Evolutionary conservation across 2,113 vertebrate genomes (phyloP).

Genomic region (Nestor notabilis): DNA sequence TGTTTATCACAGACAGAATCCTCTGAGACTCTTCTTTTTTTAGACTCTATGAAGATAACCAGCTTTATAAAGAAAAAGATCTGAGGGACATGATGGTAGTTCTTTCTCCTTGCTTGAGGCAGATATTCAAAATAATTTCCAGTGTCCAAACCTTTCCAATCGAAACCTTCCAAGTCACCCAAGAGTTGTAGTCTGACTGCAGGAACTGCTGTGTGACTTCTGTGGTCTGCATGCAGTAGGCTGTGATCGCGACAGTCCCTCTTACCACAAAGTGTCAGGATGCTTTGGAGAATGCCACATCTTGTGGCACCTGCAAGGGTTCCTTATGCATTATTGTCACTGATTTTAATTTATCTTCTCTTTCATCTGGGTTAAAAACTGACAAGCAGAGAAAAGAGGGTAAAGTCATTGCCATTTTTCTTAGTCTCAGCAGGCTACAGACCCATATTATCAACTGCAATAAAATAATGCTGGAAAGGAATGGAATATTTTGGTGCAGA

Average conservation of each 20-base stretch:
- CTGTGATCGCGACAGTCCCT: background rate
- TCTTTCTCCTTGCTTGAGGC: background rate
- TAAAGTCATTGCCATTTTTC: background rate
- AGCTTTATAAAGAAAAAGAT: background rate
- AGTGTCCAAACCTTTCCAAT: background rate
- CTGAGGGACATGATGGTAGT: background rate
- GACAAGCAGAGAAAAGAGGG: background rate
- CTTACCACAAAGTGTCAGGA: background rate
- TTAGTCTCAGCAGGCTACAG: background rate
- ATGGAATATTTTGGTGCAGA: conserved; percentile 20
- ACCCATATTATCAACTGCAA: background rate
- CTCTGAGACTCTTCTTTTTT: background rate
- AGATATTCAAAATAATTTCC: background rate
- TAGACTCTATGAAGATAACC: background rate
- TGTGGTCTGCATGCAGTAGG: background rate
- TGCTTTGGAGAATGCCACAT: background rate
- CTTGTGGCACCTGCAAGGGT: background rate
- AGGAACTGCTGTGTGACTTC: background rate
- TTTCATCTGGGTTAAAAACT: background rate
- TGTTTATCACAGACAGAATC: background rate
- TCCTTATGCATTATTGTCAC: background rate
- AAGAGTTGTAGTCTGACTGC: background rate
- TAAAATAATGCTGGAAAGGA: background rate
- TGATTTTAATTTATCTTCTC: background rate
- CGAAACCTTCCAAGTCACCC: background rate